Base-by-base conservation (phyloP, 2,113 vertebrate species). In the Neotragus pygmaeus region DNA sequence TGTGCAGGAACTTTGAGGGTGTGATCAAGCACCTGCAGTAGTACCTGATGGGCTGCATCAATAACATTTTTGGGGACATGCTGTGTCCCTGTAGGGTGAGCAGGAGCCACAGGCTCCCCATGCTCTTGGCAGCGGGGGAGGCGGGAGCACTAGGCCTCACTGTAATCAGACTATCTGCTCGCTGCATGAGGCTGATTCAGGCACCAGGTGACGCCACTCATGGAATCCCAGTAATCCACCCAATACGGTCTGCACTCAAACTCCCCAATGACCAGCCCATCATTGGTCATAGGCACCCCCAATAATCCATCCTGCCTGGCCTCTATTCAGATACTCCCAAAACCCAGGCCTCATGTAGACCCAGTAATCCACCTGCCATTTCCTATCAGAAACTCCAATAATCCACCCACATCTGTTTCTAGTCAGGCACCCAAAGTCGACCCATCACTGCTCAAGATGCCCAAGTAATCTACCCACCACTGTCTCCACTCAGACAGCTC, bases 1-100 rank as follows among this genome's bases (percentile, higher is more conserved):
- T 99, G 21, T 99, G 99, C 98, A 99, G 99, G 57, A 99, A 99
- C 96, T 99, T 99, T 53, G 99, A 99, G 93, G 99, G 99, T 25
- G 95, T 99, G 85, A 97, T 95, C 0, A 96, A 97, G 5, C 96
- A 94, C 30, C 98, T 99, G 90, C 99, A 99, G 3, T 4, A 98
- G 77, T 96, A 96, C 30, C 99, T 99, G 55, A 98, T 99, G 91
- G 82, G 95, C 96, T 98, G 97, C 19, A 96, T 99, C 95, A 99
- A 99, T 97, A 99, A 98, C 93, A 98, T 99, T 75, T 99, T 99
- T 47, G 98, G 57, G 57, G 57, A 58, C 57, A 27, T 99, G 98
- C 97, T 99, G 45, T 99, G 99, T 62, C 99, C 99, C 9, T 98
- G 96, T 30, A 98, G 98, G 97, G 99, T 99, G 91, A 98, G 99